Conservation (phyloP, 2,113 vertebrate species). For the Columba janthina region DNA sequence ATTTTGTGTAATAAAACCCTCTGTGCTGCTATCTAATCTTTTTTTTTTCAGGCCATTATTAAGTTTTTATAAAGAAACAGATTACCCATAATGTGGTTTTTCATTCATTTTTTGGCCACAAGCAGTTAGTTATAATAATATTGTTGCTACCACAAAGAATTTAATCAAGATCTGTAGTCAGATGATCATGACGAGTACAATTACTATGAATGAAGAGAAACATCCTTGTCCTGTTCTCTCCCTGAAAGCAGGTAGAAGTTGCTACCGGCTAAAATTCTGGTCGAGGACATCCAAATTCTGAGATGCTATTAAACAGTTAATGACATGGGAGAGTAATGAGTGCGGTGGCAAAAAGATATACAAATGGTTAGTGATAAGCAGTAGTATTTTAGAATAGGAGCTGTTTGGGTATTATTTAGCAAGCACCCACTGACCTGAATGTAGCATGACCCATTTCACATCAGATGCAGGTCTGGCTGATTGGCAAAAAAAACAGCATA, state of each 20-base stretch:
- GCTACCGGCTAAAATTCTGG: background rate
- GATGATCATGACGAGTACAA: background rate
- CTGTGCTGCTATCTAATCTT: slow-evolving; percentile 21
- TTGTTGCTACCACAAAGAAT: slow-evolving; percentile 42
- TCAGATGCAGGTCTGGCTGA: background rate
- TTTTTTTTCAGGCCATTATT: slow-evolving; percentile 27
- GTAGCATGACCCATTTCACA: background rate
- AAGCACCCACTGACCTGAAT: background rate
- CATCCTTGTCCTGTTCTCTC: background rate
- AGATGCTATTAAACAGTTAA: background rate
- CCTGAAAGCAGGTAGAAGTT: background rate
- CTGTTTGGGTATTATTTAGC: background rate
- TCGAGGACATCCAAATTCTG: background rate
- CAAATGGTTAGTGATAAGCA: background rate
- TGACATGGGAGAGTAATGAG: background rate
- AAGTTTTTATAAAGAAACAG: slow-evolving; percentile 29
- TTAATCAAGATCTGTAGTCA: slow-evolving; percentile 23
- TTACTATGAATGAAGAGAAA: background rate
- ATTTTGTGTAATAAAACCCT: slow-evolving; percentile 37
- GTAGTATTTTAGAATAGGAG: background rate
- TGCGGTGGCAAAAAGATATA: background rate
- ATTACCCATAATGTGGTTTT: slow-evolving; percentile 4
- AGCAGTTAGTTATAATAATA: slow-evolving; percentile 42
- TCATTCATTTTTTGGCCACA: slow-evolving; percentile 9
- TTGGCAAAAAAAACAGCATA: background rate